Conservation (phyloP, 2,888 invertebrate species). For the Ctenicera cuprea region DNA sequence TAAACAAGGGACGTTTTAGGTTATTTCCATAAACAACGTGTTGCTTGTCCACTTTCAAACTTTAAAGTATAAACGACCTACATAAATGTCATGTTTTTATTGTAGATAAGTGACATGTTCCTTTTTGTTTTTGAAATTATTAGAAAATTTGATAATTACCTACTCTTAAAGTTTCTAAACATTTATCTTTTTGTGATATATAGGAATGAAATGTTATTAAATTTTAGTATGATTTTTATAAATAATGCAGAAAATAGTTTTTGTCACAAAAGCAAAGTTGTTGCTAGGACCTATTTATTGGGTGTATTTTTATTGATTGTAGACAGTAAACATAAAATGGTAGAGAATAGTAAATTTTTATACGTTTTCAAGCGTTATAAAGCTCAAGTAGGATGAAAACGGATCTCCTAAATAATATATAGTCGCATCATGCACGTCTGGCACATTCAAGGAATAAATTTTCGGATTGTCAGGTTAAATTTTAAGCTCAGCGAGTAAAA, state of each 20-base stretch:
- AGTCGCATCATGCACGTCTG: conserved; percentile 65
- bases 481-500: conserved; percentile 66
- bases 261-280: too few relatives aligned
- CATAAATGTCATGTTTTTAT: background rate
- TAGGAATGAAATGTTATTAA: too few relatives aligned
- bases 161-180: too few relatives aligned
- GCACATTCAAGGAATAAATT: conserved; percentile 67
- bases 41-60: conserved; percentile 6
- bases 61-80: background rate
- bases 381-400: conserved; percentile 60
- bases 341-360: conserved; percentile 36
- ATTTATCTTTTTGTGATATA: too few relatives aligned
- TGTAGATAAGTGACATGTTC: too few relatives aligned
- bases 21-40: conserved; percentile 7
- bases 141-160: too few relatives aligned
- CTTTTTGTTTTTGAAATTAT: too few relatives aligned
- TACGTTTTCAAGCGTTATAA: conserved; percentile 32
- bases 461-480: conserved; percentile 68
- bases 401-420: conserved; percentile 67
- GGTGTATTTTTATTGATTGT: conserved; percentile 14
- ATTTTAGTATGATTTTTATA: too few relatives aligned
- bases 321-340: conserved; percentile 10
- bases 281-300: background rate
- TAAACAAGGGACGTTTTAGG: background rate
- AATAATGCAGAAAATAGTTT: too few relatives aligned